phyloP scores from a whole-genome alignment of 2,113 vertebrate species.

The Ranitomeya variabilis region DNA sequence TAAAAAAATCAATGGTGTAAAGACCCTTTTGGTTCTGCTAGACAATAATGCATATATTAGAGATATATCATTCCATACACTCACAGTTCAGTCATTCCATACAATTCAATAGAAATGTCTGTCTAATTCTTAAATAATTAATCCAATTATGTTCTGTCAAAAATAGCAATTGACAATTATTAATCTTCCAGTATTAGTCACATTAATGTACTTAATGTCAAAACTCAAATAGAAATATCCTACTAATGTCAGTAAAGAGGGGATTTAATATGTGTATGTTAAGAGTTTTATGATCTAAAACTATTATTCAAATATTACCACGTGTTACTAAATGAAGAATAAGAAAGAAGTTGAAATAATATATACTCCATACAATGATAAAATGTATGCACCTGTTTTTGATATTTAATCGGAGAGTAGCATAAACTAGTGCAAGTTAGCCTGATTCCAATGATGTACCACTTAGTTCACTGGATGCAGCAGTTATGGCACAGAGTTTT shows the following conservation, averaged over 20 bases:
- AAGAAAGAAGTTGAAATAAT: not conserved
- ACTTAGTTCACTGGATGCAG: no score
- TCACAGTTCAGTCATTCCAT: no score
- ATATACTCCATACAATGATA: not conserved
- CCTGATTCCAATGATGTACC: no score
- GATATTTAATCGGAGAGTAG: no score
- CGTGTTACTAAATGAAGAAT: not conserved
- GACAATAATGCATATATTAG: not conserved
- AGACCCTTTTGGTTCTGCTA: not conserved
- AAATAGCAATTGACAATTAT: slow-evolving; percentile 5
- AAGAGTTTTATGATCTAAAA: not conserved
- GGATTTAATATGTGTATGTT: not conserved
- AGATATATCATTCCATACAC: not conserved
- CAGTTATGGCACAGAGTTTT: no score
- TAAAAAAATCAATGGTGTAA: no score
- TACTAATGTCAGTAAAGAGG: not conserved
- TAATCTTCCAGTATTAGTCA: slow-evolving; percentile 24
- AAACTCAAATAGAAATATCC: slow-evolving; percentile 2
- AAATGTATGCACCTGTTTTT: no score
- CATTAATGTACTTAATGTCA: slow-evolving; percentile 14
- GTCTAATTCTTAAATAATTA: slow-evolving; percentile 31
- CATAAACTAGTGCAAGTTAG: no score
- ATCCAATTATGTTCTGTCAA: slow-evolving; percentile 23
- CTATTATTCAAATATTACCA: not conserved
- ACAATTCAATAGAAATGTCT: slow-evolving; percentile 9